These are phyloP conservation scores for Clarias platycephalus DNA, from an alignment of 2,797 vertebrate genomes.

Conservation along the genomic window DNA sequence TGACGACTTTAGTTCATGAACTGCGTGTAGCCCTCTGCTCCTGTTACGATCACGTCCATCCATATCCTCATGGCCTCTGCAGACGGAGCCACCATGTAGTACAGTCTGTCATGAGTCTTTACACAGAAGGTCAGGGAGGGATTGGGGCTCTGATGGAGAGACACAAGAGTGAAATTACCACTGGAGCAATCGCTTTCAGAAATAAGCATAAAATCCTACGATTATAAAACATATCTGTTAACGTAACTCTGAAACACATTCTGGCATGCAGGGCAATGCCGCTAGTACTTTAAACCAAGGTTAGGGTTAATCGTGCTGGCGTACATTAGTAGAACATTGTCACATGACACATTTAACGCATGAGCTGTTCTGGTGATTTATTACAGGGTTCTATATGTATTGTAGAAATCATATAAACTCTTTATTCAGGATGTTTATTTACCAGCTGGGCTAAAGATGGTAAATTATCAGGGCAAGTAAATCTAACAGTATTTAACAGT, in stretches of 20 bases:
- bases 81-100: slow-evolving; percentile 92
- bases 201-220: background rate
- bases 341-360: background rate
- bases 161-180: slow-evolving; percentile 3
- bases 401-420: background rate
- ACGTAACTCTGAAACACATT: background rate
- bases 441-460: background rate
- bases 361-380: background rate
- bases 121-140: slow-evolving; percentile 93
- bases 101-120: slow-evolving; percentile 95
- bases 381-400: background rate
- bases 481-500: too few species aligned
- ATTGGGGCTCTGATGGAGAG: slow-evolving; percentile 85
- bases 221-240: background rate
- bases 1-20: slow-evolving; percentile 83
- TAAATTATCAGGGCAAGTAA: background rate
- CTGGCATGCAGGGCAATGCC: background rate
- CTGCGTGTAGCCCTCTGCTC: slow-evolving; percentile 94
- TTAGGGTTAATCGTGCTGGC: background rate
- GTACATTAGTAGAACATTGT: background rate
- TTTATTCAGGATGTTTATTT: background rate
- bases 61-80: slow-evolving; percentile 96
- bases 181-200: background rate
- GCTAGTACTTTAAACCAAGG: background rate
- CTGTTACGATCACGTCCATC: slow-evolving; percentile 97